Percentiles rank a stretch among this genome's conserved stretches.
phyloP scores from a whole-genome alignment of 37 sponge, comb jelly and placozoan species.

The Cliona cf. orientalis region DNA sequence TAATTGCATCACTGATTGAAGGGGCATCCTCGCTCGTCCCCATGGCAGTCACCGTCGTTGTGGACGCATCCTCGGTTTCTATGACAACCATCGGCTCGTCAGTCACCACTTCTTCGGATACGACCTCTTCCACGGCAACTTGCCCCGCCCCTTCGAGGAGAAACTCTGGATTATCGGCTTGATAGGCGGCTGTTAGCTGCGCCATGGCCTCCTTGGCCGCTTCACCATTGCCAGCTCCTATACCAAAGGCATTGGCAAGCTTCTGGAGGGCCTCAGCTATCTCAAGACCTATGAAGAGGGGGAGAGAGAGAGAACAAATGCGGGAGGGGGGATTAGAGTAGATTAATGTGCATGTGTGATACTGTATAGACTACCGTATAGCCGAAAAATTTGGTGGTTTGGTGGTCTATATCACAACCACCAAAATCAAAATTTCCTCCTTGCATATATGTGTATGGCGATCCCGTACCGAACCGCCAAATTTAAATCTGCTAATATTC shows the following conservation, averaged over 20 bases:
- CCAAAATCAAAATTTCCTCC: no score
- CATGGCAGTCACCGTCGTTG: neutral
- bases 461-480: no score
- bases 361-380: no score
- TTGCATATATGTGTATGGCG: no score
- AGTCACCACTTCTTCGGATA: slow-evolving; percentile 72
- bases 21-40: slow-evolving; percentile 8
- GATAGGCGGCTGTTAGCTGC: slow-evolving; percentile 53
- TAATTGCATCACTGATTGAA: neutral
- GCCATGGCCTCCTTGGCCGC: slow-evolving; percentile 55
- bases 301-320: no score
- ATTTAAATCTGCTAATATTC: no score
- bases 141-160: slow-evolving; percentile 40
- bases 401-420: no score
- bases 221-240: slow-evolving; percentile 11
- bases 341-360: no score
- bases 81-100: slow-evolving; percentile 75
- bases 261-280: slow-evolving; percentile 76
- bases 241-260: slow-evolving; percentile 70
- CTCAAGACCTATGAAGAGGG: no score
- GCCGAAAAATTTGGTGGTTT: no score
- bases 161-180: slow-evolving; percentile 34
- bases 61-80: slow-evolving; percentile 16
- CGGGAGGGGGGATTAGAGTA: no score
- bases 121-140: slow-evolving; percentile 64